Conservation (phyloP, 2,888 invertebrate genomes). For the Leptura quadrifasciata region DNA sequence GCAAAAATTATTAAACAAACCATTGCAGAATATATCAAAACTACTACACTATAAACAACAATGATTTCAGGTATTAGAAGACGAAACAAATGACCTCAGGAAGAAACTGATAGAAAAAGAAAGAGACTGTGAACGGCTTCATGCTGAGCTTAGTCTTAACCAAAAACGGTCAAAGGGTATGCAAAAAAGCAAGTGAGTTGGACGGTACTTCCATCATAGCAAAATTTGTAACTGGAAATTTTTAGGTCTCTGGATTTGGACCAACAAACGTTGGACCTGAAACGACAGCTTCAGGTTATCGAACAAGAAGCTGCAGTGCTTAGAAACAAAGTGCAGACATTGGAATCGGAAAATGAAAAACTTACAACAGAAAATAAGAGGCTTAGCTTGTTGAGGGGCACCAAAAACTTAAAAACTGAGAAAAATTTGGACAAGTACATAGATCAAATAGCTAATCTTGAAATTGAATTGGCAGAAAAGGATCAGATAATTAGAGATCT, state of each 20-base stretch:
- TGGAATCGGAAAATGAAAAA: slow-evolving; percentile 87
- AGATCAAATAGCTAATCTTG: slow-evolving; percentile 79
- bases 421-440: slow-evolving; percentile 78
- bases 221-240: slow-evolving; percentile 50
- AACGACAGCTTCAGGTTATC: slow-evolving; percentile 84
- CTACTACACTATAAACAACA: neutral
- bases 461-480: slow-evolving; percentile 79
- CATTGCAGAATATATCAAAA: too few species aligned
- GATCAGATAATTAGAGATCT: slow-evolving; percentile 77
- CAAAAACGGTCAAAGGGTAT: slow-evolving; percentile 79
- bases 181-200: slow-evolving; percentile 80
- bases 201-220: slow-evolving; percentile 14
- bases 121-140: slow-evolving; percentile 85
- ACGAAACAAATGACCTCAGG: slow-evolving; percentile 84
- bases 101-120: slow-evolving; percentile 90
- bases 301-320: slow-evolving; percentile 86
- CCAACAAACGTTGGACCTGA: slow-evolving; percentile 81
- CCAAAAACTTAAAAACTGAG: slow-evolving; percentile 76
- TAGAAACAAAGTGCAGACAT: slow-evolving; percentile 80
- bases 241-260: slow-evolving; percentile 79
- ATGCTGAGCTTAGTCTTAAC: slow-evolving; percentile 81
- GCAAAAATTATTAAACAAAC: too few species aligned
- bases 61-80: slow-evolving; percentile 77
- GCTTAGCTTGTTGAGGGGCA: slow-evolving; percentile 78
- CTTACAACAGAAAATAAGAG: slow-evolving; percentile 84